Base-by-base conservation (phyloP, 2,113 vertebrate genomes). In the Xyrauchen texanus region DNA sequence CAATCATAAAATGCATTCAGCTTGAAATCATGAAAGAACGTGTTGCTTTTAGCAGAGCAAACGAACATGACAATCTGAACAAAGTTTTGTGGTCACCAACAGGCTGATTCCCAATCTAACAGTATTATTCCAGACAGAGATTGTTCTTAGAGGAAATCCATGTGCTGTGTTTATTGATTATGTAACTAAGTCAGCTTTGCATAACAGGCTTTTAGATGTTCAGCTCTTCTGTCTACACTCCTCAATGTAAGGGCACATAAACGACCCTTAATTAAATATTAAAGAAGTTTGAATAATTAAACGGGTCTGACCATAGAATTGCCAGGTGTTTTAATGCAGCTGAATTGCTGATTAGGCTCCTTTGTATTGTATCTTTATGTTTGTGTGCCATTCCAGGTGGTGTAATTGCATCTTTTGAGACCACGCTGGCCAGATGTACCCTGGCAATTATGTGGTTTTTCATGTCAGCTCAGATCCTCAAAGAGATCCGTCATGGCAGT, bases 381-480 rank as follows among this genome's bases (percentile, higher is more conserved):
- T 57, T 76, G 57, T 62, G 16, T 13, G 68, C 15, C 44, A 2
- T 7, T 44, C 16, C 76, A 67, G 76, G 75, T 84, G 70, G 80
- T 46, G 47, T 58, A 68, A 52, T 61, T 70, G 58, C 15, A 44
- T 77, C 42, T 77, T 77, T 84, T 83, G 83, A 67, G 46, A 87
- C 68, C 78, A 69, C 13, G 11, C 49, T 52, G 57, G 8, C 77
- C 53, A 71, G 82, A 76, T 83, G 67, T 49, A 53, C 21, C 42
- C 13, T 4, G 58, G 62, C 52, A 49, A 72, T 68, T 72, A 72
- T 68, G 55, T 34, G n/a, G 47, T 57, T 63, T 77, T 80, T 68
- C 13, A 81, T 63, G 49, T 76, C 65, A 69, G 42, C 81, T 87
- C 81, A 75, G 84, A 85, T 81, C 42, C 10, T 76, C 55, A 34